Percentiles rank a stretch among this genome's conserved stretches.
These are phyloP conservation scores for Apodemus speciosus DNA, from an alignment of 2,113 vertebrate species.

Conservation along the genomic window DNA sequence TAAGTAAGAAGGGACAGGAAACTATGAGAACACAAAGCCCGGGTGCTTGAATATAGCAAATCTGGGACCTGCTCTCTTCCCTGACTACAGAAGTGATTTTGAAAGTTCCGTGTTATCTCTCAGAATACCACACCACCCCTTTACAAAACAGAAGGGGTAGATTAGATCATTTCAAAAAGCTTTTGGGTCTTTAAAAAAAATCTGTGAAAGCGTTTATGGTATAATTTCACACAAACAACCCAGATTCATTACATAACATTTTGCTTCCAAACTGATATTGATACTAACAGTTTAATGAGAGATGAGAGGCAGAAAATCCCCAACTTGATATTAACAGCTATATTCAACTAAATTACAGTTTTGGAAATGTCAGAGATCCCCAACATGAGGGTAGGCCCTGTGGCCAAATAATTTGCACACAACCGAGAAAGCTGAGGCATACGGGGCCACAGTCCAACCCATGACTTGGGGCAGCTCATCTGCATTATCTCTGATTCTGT, in stretches of 20 bases:
- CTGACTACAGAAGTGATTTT: background rate
- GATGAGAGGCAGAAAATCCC: slow-evolving; percentile 26
- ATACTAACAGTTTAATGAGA: slow-evolving; percentile 56
- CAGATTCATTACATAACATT: slow-evolving; percentile 51
- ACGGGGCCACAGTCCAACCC: slow-evolving; percentile 49
- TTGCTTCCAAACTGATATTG: slow-evolving; percentile 55
- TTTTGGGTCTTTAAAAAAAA: slow-evolving; percentile 33
- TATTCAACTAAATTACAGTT: slow-evolving; percentile 78
- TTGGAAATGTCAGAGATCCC: slow-evolving; percentile 81
- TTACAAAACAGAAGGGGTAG: slow-evolving; percentile 63
- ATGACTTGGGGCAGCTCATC: slow-evolving; percentile 78
- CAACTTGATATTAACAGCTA: slow-evolving; percentile 60
- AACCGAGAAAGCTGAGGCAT: slow-evolving; percentile 74
- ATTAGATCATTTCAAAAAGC: slow-evolving; percentile 27
- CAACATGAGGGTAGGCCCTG: slow-evolving; percentile 77
- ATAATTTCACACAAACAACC: slow-evolving; percentile 50
- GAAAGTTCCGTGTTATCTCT: background rate
- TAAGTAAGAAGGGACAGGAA: background rate
- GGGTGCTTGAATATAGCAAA: background rate
- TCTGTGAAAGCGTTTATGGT: slow-evolving; percentile 19
- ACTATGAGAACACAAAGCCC: background rate
- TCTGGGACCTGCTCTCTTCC: slow-evolving; percentile 21
- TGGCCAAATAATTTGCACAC: slow-evolving; percentile 77
- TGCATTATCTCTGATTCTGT: slow-evolving; percentile 69
- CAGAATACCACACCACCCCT: slow-evolving; percentile 54